A percentile compares a stretch with the other conserved stretches of the same genome.
phyloP scores from a whole-genome alignment of 2,888 invertebrate genomes.

The Tridacna crocea region DNA sequence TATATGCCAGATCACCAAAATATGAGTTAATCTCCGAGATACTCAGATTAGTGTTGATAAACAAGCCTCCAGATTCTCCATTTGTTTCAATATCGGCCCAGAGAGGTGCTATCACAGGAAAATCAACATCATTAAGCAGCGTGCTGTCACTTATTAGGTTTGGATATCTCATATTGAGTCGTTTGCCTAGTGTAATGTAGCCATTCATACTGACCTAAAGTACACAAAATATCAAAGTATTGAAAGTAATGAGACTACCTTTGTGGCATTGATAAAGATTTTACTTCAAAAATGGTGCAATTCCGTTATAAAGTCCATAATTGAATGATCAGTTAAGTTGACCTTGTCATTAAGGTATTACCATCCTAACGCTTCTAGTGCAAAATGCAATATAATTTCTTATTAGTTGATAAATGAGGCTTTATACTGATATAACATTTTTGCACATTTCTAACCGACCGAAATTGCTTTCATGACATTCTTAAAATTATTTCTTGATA shows the following conservation, averaged over 20 bases:
- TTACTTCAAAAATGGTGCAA: no score
- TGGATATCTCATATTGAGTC: constrained; percentile 2
- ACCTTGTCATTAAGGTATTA: no score
- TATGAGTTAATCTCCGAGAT: background rate
- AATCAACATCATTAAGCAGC: background rate
- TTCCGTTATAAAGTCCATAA: no score
- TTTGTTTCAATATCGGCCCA: constrained; percentile 52
- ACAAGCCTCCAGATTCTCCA: background rate
- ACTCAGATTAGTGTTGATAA: background rate
- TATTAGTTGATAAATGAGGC: no score
- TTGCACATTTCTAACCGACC: no score
- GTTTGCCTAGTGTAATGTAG: constrained; percentile 38
- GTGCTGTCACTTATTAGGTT: background rate
- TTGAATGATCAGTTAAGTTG: no score
- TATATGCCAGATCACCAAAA: background rate
- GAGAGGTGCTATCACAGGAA: constrained; percentile 48
- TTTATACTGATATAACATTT: no score
- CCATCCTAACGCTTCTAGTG: no score
- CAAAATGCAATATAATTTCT: no score
- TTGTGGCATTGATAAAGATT: background rate
- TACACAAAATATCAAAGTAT: background rate
- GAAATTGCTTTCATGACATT: no score
- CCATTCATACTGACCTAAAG: constrained; percentile 52
- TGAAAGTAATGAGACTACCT: background rate
- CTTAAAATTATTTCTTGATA: no score